These are phyloP conservation scores for Coptodon bakossiorum DNA, from an alignment of 2,113 vertebrate genomes.

Conservation along the genomic window DNA sequence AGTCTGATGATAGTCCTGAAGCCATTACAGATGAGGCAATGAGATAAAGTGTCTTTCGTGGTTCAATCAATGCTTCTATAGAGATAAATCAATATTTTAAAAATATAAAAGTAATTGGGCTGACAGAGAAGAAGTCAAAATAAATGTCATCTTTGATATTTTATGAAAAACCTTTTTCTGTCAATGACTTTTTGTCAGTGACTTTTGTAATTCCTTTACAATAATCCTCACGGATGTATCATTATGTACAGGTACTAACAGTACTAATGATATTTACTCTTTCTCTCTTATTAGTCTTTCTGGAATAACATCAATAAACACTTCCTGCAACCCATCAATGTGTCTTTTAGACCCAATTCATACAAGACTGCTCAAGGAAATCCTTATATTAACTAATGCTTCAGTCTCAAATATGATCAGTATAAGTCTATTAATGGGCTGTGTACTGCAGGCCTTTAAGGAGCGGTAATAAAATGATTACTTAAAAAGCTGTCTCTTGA, in stretches of 20 bases:
- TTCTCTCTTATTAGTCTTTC: neutral
- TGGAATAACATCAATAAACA: neutral
- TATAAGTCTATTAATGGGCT: neutral
- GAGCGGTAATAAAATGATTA: neutral
- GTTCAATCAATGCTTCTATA: neutral
- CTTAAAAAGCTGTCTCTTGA: neutral
- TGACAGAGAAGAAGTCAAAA: neutral
- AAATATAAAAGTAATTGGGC: neutral
- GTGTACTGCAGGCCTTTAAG: neutral
- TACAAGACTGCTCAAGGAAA: neutral
- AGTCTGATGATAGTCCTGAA: constrained; percentile 23
- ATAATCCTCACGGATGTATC: neutral
- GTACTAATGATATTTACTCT: neutral
- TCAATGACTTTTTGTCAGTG: neutral
- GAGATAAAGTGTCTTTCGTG: constrained; percentile 20
- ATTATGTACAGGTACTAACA: neutral
- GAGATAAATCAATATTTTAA: neutral
- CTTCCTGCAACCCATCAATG: neutral
- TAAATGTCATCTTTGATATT: neutral
- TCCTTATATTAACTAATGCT: neutral
- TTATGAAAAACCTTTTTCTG: neutral
- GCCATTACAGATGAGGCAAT: constrained; percentile 21
- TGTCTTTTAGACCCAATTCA: neutral
- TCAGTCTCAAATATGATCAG: neutral
- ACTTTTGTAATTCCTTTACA: neutral